Conservation (phyloP, 2,888 invertebrate species). For the Rhodophaea formosa region DNA sequence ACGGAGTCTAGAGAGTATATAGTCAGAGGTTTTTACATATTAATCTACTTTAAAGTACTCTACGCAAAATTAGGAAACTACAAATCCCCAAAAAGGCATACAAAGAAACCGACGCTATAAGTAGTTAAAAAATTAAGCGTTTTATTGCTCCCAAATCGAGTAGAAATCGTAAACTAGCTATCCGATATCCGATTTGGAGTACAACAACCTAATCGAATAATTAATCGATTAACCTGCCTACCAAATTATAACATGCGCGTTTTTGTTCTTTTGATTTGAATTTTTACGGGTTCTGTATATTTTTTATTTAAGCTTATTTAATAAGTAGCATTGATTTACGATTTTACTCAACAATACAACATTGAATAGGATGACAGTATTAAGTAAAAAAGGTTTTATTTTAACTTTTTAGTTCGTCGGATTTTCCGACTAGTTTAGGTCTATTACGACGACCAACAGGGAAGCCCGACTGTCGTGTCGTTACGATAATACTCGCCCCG, state of each 20-base stretch:
- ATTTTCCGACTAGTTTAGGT: too few species aligned
- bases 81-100: neutral
- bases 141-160: slow-evolving; percentile 19
- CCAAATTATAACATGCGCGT: slow-evolving; percentile 52
- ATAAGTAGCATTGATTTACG: neutral
- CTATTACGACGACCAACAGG: too few species aligned
- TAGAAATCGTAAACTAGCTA: slow-evolving; percentile 35
- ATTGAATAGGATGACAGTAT: too few species aligned
- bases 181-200: slow-evolving; percentile 51
- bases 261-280: neutral
- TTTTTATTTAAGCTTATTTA: neutral
- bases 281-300: slow-evolving; percentile 25
- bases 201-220: slow-evolving; percentile 53
- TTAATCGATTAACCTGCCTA: slow-evolving; percentile 57
- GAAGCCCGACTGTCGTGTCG: too few species aligned
- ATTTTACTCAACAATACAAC: too few species aligned
- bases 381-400: too few species aligned
- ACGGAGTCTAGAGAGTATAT: too few species aligned
- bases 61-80: neutral
- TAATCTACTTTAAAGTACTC: too few species aligned
- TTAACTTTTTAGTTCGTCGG: too few species aligned
- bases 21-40: too few species aligned
- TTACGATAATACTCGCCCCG: too few species aligned
- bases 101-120: slow-evolving; percentile 3
- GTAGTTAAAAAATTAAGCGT: slow-evolving; percentile 11